Base-by-base conservation (phyloP, 2,113 vertebrate genomes). In the Ceyx melanurus region DNA sequence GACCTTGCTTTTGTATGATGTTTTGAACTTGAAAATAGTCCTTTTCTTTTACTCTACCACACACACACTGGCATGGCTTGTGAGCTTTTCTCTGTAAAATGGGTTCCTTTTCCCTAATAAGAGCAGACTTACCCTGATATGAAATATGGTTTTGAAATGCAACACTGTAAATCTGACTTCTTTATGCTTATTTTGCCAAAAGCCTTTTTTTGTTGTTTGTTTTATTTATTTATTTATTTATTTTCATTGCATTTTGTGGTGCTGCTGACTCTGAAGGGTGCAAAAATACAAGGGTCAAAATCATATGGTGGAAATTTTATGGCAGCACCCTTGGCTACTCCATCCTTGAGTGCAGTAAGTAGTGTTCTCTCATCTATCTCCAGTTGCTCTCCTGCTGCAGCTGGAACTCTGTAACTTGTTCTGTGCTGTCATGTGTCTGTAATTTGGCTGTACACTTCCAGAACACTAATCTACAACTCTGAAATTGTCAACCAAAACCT, bases 1-100 rank as follows among this genome's bases (percentile, higher is more conserved):
- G 78, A 92, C 84, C 89, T 91, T 89, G 64, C 84, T 92, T 94
- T 95, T 85, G 51, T 92, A 11, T 54, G 46, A 50, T 79, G 46
- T 89, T 95, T 90, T 91, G 67, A 91, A 89, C 86, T 91, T 79
- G 67, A 85, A 94, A 95, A 91, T 16, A 72, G 60, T n/a, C 74
- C 84, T 82, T 93, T 58, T 89, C 25, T 92, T 79, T 92, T 88
- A 54, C 58, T 89, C 54, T 76, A 1, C 28, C 33, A 23, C 33
- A 23, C 33, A 40, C 0, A 3, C 25, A 40, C 58, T 8, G 14
- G 37, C 46, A 58, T 40, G 51, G 43, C 53, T 80, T 80, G 58
- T 60, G 33, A 89, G 33, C 10, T 85, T 89, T 83, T 56, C 29
- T 48, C 22, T 76, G 20, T 19, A 74, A 92, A 88, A 66, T 45